A percentile compares a stretch with the other conserved stretches of the same genome.
These are phyloP conservation scores for Zaprionus gabonicus DNA, from an alignment of 1,140 invertebrate species.

Conservation along the genomic window DNA sequence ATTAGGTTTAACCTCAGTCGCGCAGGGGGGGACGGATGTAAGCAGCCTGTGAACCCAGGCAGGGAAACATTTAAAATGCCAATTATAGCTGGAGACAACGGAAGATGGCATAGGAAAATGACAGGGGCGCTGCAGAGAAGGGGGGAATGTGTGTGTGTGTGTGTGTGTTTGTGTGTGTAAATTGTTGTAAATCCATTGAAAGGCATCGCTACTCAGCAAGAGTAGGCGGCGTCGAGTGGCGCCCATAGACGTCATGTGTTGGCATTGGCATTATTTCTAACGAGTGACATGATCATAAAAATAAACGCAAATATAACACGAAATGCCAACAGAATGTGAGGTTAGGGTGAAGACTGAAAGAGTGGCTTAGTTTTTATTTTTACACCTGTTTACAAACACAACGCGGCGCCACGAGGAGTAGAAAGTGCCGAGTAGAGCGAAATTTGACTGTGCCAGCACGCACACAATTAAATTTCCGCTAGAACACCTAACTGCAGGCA, in stretches of 20 bases:
- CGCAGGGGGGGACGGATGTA: constrained; percentile 5
- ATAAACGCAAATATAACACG: constrained; percentile 80
- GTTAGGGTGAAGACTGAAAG: constrained; percentile 8
- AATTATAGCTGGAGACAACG: constrained; percentile 60
- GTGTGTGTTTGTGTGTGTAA: constrained; percentile 32
- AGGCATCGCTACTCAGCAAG: constrained; percentile 24
- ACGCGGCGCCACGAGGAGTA: constrained; percentile 22
- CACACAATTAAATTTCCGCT: constrained; percentile 83
- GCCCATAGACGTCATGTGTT: constrained; percentile 38
- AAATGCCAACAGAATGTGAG: constrained; percentile 66
- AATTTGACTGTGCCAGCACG: constrained; percentile 76
- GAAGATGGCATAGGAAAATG: constrained; percentile 28
- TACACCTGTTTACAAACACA: constrained; percentile 79
- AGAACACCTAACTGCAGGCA: constrained; percentile 57
- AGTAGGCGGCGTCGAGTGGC: neutral
- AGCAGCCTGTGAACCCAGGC: constrained; percentile 22
- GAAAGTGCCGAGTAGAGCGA: constrained; percentile 31
- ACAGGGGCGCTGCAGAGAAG: neutral
- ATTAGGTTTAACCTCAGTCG: constrained; percentile 51
- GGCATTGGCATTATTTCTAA: constrained; percentile 78
- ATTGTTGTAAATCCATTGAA: constrained; percentile 75
- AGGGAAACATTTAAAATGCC: constrained; percentile 63
- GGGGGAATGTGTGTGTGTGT: neutral
- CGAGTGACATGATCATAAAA: constrained; percentile 82
- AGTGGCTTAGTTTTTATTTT: constrained; percentile 82